Conservation (phyloP, 2,113 vertebrate genomes). For the Bolborhynchus lineola region DNA sequence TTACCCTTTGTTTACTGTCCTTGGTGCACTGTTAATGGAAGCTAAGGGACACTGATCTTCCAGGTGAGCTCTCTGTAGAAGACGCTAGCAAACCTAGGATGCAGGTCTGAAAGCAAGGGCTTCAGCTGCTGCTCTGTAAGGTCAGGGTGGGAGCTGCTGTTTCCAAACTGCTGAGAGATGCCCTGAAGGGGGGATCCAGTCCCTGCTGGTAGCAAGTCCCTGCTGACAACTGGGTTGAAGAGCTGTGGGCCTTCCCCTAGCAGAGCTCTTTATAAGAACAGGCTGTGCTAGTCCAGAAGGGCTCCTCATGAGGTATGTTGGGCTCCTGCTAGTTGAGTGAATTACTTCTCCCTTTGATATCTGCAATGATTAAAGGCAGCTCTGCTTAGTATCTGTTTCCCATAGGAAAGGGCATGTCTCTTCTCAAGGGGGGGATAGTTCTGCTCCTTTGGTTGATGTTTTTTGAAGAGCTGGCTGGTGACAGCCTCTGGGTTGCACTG, state of each 20-base stretch:
- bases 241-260: not conserved
- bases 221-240: not conserved
- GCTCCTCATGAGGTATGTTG: not conserved
- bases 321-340: not conserved
- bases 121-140: not conserved
- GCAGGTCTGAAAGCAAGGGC: not conserved
- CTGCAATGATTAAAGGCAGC: not conserved
- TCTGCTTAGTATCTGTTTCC: not conserved
- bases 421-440: not conserved
- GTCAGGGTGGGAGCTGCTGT: not conserved
- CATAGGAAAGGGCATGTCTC: not conserved
- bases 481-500: not conserved
- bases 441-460: not conserved
- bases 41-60: not conserved
- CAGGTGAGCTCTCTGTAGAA: not conserved
- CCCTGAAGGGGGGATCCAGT: not conserved
- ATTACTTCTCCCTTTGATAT: not conserved
- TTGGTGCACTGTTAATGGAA: not conserved
- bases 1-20: not conserved
- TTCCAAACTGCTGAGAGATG: not conserved
- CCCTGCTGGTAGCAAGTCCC: not conserved
- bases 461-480: not conserved
- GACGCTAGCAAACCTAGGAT: not conserved
- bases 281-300: rapidly evolving
- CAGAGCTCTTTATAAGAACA: not conserved